phyloP scores from a whole-genome alignment of 1,140 invertebrate genomes.

The Hypothenemus hampei region DNA sequence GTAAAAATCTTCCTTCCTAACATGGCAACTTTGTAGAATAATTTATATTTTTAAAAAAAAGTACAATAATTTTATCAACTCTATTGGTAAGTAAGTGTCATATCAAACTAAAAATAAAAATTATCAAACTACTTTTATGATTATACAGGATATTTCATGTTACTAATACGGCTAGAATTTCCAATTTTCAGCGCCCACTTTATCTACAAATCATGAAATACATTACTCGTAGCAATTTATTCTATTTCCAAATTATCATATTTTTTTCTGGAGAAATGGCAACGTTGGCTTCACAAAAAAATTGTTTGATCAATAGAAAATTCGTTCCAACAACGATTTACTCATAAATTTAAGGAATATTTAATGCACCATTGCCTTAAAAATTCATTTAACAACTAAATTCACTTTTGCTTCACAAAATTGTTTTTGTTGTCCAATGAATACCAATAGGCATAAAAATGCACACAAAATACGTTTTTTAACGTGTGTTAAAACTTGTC shows the following conservation, averaged over 20 bases:
- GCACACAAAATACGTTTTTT: too few species aligned
- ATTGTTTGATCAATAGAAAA: not conserved
- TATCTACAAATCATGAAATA: not conserved
- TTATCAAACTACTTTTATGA: not conserved
- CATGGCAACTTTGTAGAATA: not conserved
- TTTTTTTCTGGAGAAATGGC: not conserved
- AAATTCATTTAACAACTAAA: too few species aligned
- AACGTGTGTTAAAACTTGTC: too few species aligned
- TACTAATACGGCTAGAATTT: too few species aligned
- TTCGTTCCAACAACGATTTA: conserved; percentile 9
- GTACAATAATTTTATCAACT: not conserved
- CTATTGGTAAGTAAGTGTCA: not conserved
- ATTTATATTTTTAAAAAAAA: not conserved
- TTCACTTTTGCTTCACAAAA: too few species aligned
- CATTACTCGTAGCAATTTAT: not conserved
- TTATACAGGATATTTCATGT: not conserved
- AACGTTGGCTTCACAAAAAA: not conserved
- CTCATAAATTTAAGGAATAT: too few species aligned
- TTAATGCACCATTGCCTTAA: too few species aligned
- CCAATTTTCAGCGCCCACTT: not conserved
- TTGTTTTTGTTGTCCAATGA: too few species aligned
- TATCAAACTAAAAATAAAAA: not conserved
- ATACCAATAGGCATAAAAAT: too few species aligned
- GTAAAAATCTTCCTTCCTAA: too few species aligned
- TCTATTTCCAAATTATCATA: not conserved